Evolutionary conservation across 2,888 invertebrate species (phyloP).

Genomic region (Leptopterna dolabrata): DNA sequence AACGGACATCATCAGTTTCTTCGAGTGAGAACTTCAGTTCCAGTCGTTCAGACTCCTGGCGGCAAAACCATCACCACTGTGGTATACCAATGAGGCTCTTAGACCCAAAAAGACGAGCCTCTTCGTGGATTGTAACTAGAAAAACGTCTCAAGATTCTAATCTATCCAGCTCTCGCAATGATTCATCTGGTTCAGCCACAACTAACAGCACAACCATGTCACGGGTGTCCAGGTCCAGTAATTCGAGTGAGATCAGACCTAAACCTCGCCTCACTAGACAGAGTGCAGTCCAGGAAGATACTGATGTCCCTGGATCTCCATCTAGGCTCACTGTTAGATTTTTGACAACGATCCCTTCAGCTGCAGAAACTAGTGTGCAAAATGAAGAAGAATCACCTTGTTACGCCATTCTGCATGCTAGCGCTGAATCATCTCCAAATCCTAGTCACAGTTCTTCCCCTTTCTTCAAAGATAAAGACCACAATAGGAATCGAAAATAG

Average conservation of each 20-base stretch:
- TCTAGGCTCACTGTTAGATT: conserved; percentile 71
- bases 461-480: conserved; percentile 32
- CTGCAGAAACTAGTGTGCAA: conserved; percentile 77
- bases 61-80: conserved; percentile 78
- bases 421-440: conserved; percentile 61
- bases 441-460: conserved; percentile 54
- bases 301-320: conserved; percentile 74
- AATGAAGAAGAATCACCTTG: conserved; percentile 71
- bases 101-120: conserved; percentile 82
- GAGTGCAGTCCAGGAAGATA: conserved; percentile 78
- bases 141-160: conserved; percentile 94
- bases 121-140: conserved; percentile 90
- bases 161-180: conserved; percentile 88
- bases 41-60: conserved; percentile 88
- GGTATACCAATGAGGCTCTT: conserved; percentile 80
- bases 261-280: conserved; percentile 85
- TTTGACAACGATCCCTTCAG: conserved; percentile 79
- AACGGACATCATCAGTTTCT: conserved; percentile 84
- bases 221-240: conserved; percentile 87
- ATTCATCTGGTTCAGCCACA: conserved; percentile 89
- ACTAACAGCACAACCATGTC: conserved; percentile 92
- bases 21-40: conserved; percentile 92
- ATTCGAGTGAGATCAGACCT: conserved; percentile 71
- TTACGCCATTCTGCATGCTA: conserved; percentile 64
- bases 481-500: conserved; percentile 26